Base-by-base conservation (phyloP, 2,888 invertebrate species). In the Pristionchus fissidentatus region DNA sequence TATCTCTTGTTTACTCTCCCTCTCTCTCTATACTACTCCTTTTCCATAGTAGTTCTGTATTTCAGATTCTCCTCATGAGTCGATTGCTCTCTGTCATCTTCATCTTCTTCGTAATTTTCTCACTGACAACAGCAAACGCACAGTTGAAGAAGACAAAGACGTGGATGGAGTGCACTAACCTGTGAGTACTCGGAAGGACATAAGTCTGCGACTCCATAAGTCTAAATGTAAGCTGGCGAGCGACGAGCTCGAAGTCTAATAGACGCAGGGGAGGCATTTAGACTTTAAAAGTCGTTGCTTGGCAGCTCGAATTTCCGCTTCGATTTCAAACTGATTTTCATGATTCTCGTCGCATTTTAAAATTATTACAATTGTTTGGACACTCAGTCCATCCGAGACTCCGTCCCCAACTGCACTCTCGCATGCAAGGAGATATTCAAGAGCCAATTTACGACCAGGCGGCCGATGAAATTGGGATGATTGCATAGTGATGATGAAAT, bases 111-210 rank as follows among this genome's bases (percentile, higher is more conserved):
- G 41, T 70, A 38, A 26, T 70, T 26, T 2, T 26, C 70, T 41
- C 70, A 1, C 5, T 41, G 3, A 26, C 41, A 19, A 43, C 43
- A 1, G 70, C 70, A 0, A 26, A 41, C 13, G 7, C 41, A 41
- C 41, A 70, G 26, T 26, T 70, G n/a, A 41, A 70, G 0, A 26
- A 43, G 2, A 10, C 70, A 8, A 70, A 70, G 41, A 70, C 70
- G 8, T 70, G 70, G 70, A n/a, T 70, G 19, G 70, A 70, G 26
- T 70, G 70, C 70, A 41, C 43, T 38, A 70, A 38, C 3, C n/a
- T 70, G 70, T 70, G 41, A 32, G 70, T 26, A 8, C 26, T 52
- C 15, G 52, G 15, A 52, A 15, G 22, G 15, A 22, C 3, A 26
- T 55, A 55, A n/a, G n/a, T n/a, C n/a, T n/a, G n/a, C n/a, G n/a